Evolutionary conservation across 2,888 invertebrate species (phyloP), one percentile per base, ranked within the genome.

Genomic region (Antheraea yamamai): DNA sequence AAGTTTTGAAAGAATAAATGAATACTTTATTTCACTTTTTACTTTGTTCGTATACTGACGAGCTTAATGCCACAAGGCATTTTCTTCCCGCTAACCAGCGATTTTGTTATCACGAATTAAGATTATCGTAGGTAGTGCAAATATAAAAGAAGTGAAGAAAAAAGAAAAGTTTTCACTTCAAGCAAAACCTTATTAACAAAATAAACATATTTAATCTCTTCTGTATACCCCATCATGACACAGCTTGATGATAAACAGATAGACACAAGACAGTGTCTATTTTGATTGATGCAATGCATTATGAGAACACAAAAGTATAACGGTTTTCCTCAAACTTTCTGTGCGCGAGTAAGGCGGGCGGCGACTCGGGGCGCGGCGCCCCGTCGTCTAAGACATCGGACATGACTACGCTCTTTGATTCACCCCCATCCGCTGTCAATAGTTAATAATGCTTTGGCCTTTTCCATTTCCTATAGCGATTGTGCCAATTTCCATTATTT

Each of bases 381-480:
- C 72, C 72, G 74, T 70, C 55, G 71, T 73, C 75, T 75, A 61
- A 75, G 77, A 75, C 75, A 72, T 76, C 85, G 86, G 87, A 88
- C 88, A 88, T 89, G 89, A 90, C 84, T 82, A 78, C 79, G 84
- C 85, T 83, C 80, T 85, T 78, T 80, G 76, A 75, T 80, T 81
- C 83, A 78, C 80, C 82, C 83, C 82, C 80, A 81, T 78, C 76
- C 70, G 70, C 83, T 84, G 87, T 86, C 89, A 85, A 83, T 83
- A 80, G 82, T 83, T 88, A 87, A 89, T 89, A 88, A 87, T 84
- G 81, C 81, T 81, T 81, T 81, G 83, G 73, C 79, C 78, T 80
- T 86, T 87, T 85, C 85, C 80, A 76, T 80, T 81, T 82, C 81
- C 82, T 82, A 77, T 78, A 76, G 52, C n/a, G 66, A 47, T 58